phyloP scores from a whole-genome alignment of 2,113 vertebrate genomes.

The Xerus inauris region DNA sequence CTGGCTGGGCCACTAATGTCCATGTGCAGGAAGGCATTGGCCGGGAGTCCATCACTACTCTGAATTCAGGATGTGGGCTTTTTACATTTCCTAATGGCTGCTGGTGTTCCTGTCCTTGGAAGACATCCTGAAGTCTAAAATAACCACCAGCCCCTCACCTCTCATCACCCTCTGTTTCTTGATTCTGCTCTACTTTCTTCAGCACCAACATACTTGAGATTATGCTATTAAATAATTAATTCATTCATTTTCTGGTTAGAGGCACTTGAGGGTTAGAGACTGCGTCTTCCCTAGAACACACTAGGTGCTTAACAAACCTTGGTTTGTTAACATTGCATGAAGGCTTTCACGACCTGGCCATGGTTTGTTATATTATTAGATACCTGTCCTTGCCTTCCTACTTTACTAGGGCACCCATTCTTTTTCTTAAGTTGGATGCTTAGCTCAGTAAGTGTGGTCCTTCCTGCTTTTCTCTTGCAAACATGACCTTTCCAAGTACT shows the following conservation, averaged over 20 bases:
- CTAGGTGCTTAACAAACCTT: background rate
- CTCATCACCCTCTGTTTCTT: background rate
- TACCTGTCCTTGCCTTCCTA: background rate
- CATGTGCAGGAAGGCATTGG: background rate
- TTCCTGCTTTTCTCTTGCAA: background rate
- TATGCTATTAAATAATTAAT: background rate
- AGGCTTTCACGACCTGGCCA: too few relatives aligned
- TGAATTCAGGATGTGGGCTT: slow-evolving; percentile 71
- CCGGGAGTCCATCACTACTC: background rate
- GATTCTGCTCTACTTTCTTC: background rate
- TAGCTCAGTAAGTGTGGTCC: background rate
- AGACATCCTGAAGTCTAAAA: slow-evolving; percentile 65
- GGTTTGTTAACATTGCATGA: too few relatives aligned
- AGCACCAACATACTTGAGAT: background rate
- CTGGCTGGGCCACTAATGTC: background rate
- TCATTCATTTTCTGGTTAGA: slow-evolving; percentile 9
- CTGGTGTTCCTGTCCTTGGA: slow-evolving; percentile 68
- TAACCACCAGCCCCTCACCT: background rate
- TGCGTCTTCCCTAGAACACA: background rate
- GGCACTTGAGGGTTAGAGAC: background rate
- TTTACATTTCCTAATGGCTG: slow-evolving; percentile 69
- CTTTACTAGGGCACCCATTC: background rate
- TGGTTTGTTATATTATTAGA: background rate
- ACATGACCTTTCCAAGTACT: background rate
- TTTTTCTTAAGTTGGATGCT: background rate